These are phyloP conservation scores for Philypnodon macrostomus DNA, from an alignment of 2,797 vertebrate species.

Conservation along the genomic window DNA sequence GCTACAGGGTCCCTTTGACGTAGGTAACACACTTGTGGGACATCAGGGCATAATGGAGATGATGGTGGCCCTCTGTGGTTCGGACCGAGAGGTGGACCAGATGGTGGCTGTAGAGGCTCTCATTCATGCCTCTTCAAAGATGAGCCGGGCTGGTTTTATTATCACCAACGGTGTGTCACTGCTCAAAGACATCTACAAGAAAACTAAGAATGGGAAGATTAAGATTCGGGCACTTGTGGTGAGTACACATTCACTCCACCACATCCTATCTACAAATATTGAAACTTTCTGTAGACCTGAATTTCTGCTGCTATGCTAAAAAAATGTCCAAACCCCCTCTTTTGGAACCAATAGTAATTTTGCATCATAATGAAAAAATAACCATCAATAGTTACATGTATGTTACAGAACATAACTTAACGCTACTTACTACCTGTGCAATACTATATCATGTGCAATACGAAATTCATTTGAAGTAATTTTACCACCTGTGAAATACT, in stretches of 20 bases:
- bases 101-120: conserved; percentile 94
- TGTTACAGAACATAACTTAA: too few relatives aligned
- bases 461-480: too few relatives aligned
- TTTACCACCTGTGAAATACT: too few relatives aligned
- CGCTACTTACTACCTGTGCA: too few relatives aligned
- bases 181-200: conserved; percentile 97
- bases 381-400: too few relatives aligned
- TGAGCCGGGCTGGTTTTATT: conserved; percentile 93
- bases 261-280: too few relatives aligned
- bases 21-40: conserved; percentile 88
- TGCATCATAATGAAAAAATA: too few relatives aligned
- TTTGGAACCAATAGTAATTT: too few relatives aligned
- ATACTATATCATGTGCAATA: too few relatives aligned
- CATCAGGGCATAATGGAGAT: conserved; percentile 95
- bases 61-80: conserved; percentile 96
- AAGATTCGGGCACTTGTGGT: conserved; percentile 96
- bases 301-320: too few relatives aligned
- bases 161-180: conserved; percentile 90
- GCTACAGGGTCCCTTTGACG: conserved; percentile 94
- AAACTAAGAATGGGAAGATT: conserved; percentile 94
- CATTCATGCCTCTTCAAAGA: conserved; percentile 92
- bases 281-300: too few relatives aligned
- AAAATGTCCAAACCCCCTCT: too few relatives aligned
- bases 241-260: conserved; percentile 41
- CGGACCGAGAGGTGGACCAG: conserved; percentile 94